Conservation (phyloP, 2,797 vertebrate species). For the Sternarchorhynchus goeldii region DNA sequence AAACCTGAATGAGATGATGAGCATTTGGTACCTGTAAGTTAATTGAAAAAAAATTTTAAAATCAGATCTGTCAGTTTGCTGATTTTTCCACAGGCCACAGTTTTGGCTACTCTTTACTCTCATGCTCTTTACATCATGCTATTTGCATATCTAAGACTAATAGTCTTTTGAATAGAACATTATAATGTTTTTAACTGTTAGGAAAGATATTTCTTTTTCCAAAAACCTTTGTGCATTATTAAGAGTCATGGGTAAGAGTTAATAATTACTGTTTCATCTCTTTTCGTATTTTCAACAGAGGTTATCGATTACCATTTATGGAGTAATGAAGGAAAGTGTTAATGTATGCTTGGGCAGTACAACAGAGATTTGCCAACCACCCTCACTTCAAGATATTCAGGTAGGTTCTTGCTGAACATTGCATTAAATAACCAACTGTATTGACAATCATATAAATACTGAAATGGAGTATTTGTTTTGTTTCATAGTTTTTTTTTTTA, state of each 20-base stretch:
- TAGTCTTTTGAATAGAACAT: not conserved
- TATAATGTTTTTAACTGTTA: no score
- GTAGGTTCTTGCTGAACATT: conserved; percentile 14
- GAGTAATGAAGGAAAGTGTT: conserved; percentile 52
- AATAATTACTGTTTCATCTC: conserved; percentile 9
- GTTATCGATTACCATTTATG: conserved; percentile 57
- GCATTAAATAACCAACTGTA: conserved; percentile 4
- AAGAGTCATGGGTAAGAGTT: not conserved
- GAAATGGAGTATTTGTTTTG: conserved; percentile 29
- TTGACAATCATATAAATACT: not conserved
- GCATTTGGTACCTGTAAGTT: conserved; percentile 78
- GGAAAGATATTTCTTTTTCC: conserved; percentile 2
- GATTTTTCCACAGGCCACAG: no score
- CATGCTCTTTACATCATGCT: not conserved
- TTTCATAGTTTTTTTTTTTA: conserved; percentile 23
- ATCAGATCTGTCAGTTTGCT: not conserved
- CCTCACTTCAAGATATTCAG: conserved; percentile 37
- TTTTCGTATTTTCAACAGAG: conserved; percentile 58
- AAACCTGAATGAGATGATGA: conserved; percentile 63
- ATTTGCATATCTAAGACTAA: not conserved
- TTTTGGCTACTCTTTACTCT: not conserved
- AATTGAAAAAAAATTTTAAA: conserved; percentile 17
- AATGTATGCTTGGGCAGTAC: conserved; percentile 44
- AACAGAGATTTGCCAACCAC: conserved; percentile 36
- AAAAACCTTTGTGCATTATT: not conserved